Percentiles rank a stretch among this genome's conserved stretches.
Conservation (phyloP, 2,888 invertebrate genomes). For the Caenorhabditis doughertyi region DNA sequence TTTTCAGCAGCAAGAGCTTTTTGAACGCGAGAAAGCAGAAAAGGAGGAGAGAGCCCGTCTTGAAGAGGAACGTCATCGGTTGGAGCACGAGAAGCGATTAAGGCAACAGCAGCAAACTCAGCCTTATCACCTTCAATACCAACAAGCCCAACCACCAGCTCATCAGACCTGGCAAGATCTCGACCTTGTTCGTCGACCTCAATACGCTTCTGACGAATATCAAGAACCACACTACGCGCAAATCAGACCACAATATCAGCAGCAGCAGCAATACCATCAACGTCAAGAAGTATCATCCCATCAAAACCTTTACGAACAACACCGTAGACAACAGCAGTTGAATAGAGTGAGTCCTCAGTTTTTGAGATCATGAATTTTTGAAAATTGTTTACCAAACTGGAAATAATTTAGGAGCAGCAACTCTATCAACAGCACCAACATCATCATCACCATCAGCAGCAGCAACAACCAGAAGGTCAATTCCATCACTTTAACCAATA, state of each 20-base stretch:
- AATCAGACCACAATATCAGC: conserved; percentile 50
- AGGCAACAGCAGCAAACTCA: conserved; percentile 70
- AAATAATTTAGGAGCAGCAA: conserved; percentile 58
- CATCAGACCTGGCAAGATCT: conserved; percentile 55
- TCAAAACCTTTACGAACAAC: conserved; percentile 68
- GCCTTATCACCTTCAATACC: conserved; percentile 71
- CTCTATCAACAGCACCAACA: conserved; percentile 50
- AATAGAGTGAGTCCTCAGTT: conserved; percentile 35
- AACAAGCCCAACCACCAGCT: conserved; percentile 59
- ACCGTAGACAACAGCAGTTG: conserved; percentile 62
- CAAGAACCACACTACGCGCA: conserved; percentile 68
- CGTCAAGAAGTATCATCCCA: conserved; percentile 37
- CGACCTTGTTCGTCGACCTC: conserved; percentile 53
- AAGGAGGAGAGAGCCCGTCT: conserved; percentile 57
- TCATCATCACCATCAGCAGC: conserved; percentile 62
- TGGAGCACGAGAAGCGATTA: conserved; percentile 56
- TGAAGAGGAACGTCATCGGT: conserved; percentile 54
- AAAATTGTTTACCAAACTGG: no score
- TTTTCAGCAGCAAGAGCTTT: conserved; percentile 64
- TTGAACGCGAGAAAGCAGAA: conserved; percentile 64
- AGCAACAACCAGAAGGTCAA: conserved; percentile 18
- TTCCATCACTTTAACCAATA: conserved; percentile 67
- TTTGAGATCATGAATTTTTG: neutral
- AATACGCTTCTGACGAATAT: conserved; percentile 60
- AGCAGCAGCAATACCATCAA: conserved; percentile 42